Evolutionary conservation across 92 coral and sea anemone species (phyloP).

Genomic region (Phenganax stokvisi): DNA sequence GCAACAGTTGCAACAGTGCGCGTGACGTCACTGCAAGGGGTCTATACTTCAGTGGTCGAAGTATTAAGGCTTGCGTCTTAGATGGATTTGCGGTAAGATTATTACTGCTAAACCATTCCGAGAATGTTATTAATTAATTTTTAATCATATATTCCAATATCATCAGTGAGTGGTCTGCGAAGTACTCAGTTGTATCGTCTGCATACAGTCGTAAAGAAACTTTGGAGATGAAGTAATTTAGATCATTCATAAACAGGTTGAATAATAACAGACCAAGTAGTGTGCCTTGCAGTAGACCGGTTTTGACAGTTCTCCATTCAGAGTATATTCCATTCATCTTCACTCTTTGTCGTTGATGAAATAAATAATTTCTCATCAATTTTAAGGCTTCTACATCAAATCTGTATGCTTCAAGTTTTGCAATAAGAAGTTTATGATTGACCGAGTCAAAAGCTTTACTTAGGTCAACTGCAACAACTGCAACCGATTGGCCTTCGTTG

Average conservation of each 20-base stretch:
- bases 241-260: conserved; percentile 33
- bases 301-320: conserved; percentile 2
- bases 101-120: conserved; percentile 27
- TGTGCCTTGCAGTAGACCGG: conserved; percentile 37
- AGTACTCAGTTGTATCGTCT: conserved; percentile 16
- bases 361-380: conserved; percentile 16
- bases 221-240: conserved; percentile 16
- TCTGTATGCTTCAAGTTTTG: conserved; percentile 29
- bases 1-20: no score
- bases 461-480: conserved; percentile 40
- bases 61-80: conserved; percentile 39
- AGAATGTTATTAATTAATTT: neutral
- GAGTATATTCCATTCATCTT: conserved; percentile 31
- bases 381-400: conserved; percentile 25
- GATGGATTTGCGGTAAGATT: conserved; percentile 31
- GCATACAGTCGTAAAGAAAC: conserved; percentile 28
- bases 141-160: neutral
- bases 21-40: no score
- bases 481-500: conserved; percentile 33
- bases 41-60: conserved; percentile 34
- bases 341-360: conserved; percentile 32
- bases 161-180: conserved; percentile 21
- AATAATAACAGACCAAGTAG: conserved; percentile 28
- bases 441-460: conserved; percentile 45
- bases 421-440: conserved; percentile 10